Evolutionary conservation across 2,113 vertebrate species (phyloP).

Genomic region (Lagopus muta): DNA sequence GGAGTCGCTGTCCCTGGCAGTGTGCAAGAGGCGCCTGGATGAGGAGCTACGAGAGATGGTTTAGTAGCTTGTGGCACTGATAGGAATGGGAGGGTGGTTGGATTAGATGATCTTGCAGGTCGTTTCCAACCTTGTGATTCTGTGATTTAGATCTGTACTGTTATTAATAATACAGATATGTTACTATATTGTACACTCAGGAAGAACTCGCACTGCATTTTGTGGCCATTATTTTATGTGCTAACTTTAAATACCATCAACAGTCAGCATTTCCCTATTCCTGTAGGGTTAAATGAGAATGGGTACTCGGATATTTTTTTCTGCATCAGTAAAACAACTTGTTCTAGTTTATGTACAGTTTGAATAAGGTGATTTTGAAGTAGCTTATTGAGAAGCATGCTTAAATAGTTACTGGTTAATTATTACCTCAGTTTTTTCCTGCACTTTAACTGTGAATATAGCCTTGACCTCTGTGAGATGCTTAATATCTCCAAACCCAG

Average conservation of each 20-base stretch:
- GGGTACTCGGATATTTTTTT: background rate
- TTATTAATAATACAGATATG: background rate
- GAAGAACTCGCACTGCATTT: background rate
- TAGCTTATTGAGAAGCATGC: slow-evolving; percentile 40
- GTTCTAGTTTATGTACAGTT: slow-evolving; percentile 3
- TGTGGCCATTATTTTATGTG: background rate
- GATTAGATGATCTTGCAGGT: no score
- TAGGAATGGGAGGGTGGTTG: no score
- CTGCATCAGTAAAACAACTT: slow-evolving; percentile 48
- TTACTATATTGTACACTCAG: background rate
- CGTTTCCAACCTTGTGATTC: no score
- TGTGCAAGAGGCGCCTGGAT: no score
- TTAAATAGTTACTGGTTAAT: slow-evolving; percentile 59
- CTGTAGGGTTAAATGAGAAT: slow-evolving; percentile 20
- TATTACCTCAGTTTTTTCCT: slow-evolving; percentile 32
- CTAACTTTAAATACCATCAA: background rate
- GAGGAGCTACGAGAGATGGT: no score
- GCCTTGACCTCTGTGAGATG: slow-evolving; percentile 45
- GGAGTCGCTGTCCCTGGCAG: no score
- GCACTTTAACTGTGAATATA: slow-evolving; percentile 44
- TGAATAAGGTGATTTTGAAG: slow-evolving; percentile 17
- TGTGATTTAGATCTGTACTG: background rate
- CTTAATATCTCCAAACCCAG: background rate
- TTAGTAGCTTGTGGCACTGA: no score
- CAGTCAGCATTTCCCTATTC: background rate